Evolutionary conservation across 2,113 vertebrate species (phyloP), one percentile per base, ranked within the genome.

Genomic region (Saguinus midas): DNA sequence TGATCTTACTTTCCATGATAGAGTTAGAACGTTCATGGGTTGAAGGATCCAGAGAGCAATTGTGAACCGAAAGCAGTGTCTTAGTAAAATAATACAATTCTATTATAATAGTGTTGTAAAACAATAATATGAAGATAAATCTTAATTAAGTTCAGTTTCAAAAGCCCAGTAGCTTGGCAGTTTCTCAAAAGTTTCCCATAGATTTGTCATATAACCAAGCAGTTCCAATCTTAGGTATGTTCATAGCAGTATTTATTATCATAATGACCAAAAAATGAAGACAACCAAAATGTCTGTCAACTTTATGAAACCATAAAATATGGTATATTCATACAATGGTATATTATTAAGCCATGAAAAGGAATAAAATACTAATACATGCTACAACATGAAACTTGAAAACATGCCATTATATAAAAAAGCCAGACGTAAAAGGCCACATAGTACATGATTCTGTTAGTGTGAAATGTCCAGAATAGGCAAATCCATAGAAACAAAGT

Each of bases 1-100:
- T 61, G 68, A 90, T 66, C 29, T 93, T 37, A 90, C 85, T 90
- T 95, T 97, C 35, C 29, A 1, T 81, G 32, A 64, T 66, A 91
- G 21, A 87, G 37, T 64, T 43, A 70, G 68, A 93, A 66, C 25
- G 68, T 87, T 45, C 85, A 48, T 8, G 5, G 10, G 5, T 81
- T 95, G 5, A 61, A 58, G 72, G 84, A 95, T 73, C 86, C 17
- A 64, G 57, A 94, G 13, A 79, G 73, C 91, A 84, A 80, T 64
- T 94, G 27, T 85, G 25, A 68, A 92, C 45, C 66, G 66, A 97
- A 96, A 76, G 55, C 61, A 87, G 0, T 82, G 18, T 90, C 17
- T 91, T 88, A 75, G 50, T 87, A 89, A 96, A 91, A 61, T 82
- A 72, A 58, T 79, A 73, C 1, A 79, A 13, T 95, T 66, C 27